Evolutionary conservation across 2,797 vertebrate species (phyloP).

Genomic region (Poeciliopsis infans): DNA sequence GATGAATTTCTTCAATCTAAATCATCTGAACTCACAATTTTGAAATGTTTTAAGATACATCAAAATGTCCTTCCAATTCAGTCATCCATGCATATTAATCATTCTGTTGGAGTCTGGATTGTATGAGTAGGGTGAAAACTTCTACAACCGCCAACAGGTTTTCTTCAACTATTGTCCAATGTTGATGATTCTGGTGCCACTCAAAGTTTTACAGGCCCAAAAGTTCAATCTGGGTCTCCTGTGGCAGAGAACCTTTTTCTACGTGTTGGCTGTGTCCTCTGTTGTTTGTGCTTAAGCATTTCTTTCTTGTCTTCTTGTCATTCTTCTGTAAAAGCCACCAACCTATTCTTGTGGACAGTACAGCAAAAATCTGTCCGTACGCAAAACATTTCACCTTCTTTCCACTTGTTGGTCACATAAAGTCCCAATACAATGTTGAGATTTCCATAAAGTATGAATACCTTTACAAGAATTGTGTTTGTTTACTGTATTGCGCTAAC

Average conservation of each 20-base stretch:
- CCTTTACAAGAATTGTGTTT: conserved; percentile 8
- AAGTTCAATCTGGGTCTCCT: not conserved
- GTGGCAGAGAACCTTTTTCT: not conserved
- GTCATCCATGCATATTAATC: not conserved
- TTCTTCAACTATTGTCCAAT: not conserved
- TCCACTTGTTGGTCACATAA: not conserved
- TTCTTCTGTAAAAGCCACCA: not conserved
- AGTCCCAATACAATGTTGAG: not conserved
- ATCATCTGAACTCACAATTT: not conserved
- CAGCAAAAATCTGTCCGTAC: not conserved
- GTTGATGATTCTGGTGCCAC: not conserved
- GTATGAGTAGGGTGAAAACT: not conserved
- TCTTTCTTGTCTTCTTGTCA: not conserved
- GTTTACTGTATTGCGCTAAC: conserved; percentile 1
- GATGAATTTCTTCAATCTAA: not conserved
- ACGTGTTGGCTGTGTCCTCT: not conserved
- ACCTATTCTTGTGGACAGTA: too few relatives aligned
- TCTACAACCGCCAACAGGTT: not conserved
- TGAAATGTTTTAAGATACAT: not conserved
- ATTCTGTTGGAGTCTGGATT: not conserved
- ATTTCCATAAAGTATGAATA: not conserved
- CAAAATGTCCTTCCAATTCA: not conserved
- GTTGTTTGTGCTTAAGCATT: not conserved
- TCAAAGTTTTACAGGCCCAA: not conserved
- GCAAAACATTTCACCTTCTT: not conserved